Percentiles rank a stretch among this genome's conserved stretches.
These are phyloP conservation scores for Syrphus vitripennis DNA, from an alignment of 2,888 invertebrate genomes.

Conservation along the genomic window DNA sequence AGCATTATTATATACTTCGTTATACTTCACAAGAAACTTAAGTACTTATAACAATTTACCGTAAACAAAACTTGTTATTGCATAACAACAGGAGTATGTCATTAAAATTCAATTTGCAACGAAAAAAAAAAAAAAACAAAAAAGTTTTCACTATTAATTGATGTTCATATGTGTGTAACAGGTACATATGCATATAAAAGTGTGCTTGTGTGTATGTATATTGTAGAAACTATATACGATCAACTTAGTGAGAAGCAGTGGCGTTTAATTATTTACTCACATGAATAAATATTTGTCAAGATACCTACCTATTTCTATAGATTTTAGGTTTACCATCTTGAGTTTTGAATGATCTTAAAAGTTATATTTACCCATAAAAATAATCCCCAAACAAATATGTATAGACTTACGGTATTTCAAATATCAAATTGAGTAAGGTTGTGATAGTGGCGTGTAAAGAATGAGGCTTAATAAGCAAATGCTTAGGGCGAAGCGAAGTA, in stretches of 20 bases:
- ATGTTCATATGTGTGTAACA: no score
- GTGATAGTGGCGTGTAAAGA: no score
- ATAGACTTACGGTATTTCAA: background rate
- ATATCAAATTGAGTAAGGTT: no score
- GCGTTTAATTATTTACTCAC: constrained; percentile 25
- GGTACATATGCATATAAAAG: no score
- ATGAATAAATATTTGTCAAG: constrained; percentile 20
- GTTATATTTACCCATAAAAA: background rate
- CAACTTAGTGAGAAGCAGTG: background rate
- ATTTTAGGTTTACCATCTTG: background rate
- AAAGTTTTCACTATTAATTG: background rate
- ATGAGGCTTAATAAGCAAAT: no score
- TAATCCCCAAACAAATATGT: background rate
- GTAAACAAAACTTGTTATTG: background rate
- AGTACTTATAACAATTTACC: background rate
- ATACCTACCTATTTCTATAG: no score
- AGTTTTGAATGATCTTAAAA: background rate
- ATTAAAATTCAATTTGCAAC: background rate
- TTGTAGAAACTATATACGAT: background rate
- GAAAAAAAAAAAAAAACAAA: background rate
- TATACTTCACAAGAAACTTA: background rate
- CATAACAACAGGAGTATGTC: background rate
- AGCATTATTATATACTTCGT: background rate
- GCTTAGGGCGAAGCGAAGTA: no score
- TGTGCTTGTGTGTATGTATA: no score